Base-by-base conservation (phyloP, 2,797 vertebrate species). In the Manis pentadactyla region DNA sequence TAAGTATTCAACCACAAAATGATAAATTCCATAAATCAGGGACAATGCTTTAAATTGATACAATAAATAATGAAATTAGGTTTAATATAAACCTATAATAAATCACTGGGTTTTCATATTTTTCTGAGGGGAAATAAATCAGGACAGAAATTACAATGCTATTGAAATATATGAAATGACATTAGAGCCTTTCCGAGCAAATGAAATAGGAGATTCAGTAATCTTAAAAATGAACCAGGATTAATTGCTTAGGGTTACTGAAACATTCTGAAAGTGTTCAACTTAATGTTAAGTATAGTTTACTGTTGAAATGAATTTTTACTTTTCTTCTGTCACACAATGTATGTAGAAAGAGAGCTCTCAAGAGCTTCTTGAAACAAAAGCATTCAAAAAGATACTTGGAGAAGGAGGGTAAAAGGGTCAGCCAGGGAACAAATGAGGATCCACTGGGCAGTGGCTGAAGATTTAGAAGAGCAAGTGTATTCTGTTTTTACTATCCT, bases 281-380 rank as follows among this genome's bases (percentile, higher is more conserved):
- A 97, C 34, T 87, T 90, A 90, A 83, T n/a, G 4, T 71, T 92
- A 92, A 90, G 66, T 79, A 81, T 37, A 96, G 61, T 53, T 77
- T 39, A 95, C 18, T 86, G 37, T 64, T 83, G 34, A 94, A 97
- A 79, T 57, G 11, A 89, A 86, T 61, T 96, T 83, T 77, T 46
- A 87, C 61, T 90, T 83, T 9, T 82, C 83, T 90, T 57, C 11
- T 63, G 79, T 91, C 21, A 57, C 66, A 91, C 92, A 95, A 93
- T 10, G 61, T 39, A 86, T 31, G 14, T 11, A 93, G 90, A 92
- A 92, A 96, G 74, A 68, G 27, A 64, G 51, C 39, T 87, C 94
- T 96, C 97, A 98, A 92, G 83, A 92, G 84, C 75, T 93, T 93
- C 34, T 69, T 93, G 66, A 95, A 95, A 98, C 61, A 97, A 93